Evolutionary conservation across 2,888 invertebrate species (phyloP), one percentile per base, ranked within the genome.

Genomic region (Hedya salicella): DNA sequence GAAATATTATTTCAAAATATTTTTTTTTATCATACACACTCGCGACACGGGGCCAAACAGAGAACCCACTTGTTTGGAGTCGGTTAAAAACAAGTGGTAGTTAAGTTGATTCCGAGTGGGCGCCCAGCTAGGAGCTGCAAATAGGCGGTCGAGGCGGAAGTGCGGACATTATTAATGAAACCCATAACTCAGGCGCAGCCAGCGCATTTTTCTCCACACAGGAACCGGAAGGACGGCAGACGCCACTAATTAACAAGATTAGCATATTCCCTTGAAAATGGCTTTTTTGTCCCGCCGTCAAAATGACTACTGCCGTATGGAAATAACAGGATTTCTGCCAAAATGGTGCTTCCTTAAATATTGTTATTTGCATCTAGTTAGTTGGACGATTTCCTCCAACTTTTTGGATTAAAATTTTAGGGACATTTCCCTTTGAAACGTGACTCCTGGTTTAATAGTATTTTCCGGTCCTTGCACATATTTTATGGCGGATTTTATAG

Each of bases 191-290:
- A 87, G 72, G 73, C 78, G 78, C 81, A 80, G 82, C 78, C 80
- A 80, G 81, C 80, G 82, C 83, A 89, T 90, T 90, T 91, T 90
- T 91, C 88, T 83, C 85, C 69, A 75, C 83, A 77, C 82, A 79
- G 80, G 78, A 76, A 71, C 72, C 80, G 83, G 83, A 83, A 85
- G 86, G 85, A 84, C 83, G 82, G 81, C 83, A 78, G 85, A 81
- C 84, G 82, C 82, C 82, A 78, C 88, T 91, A 91, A 91, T 91
- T 91, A 91, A 91, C 87, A 81, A 79, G 83, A 91, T 91, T 90
- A 91, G 87, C 89, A 91, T 91, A 89, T 88, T 87, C 79, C 77
- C 82, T 79, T 80, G 78, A 76, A 83, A 81, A 73, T 73, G 78
- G 74, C 77, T 81, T 84, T 85, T 85, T 81, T 76, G 76, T 72